Base-by-base conservation (phyloP, 2,888 invertebrate species). In the Archaeoteleia sp. region DNA sequence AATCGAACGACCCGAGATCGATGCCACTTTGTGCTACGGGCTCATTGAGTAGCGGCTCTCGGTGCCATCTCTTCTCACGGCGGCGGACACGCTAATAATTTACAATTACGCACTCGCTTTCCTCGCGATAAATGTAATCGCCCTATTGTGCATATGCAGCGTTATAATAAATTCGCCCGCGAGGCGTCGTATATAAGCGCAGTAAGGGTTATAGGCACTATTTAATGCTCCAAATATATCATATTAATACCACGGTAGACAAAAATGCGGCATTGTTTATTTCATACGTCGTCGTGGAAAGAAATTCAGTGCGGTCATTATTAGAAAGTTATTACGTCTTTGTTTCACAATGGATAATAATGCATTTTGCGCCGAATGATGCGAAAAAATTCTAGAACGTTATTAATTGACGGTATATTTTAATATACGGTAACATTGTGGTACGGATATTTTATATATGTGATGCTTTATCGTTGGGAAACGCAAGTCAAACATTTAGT, bases 201-300 rank as follows among this genome's bases (percentile, higher is more conserved):
- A 29, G 45, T 39, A 42, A 55, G 42, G 61, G 45, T 23, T 63
- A 58, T 53, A 49, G 53, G 37, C 53, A 48, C 57, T 29, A 12
- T 57, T 20, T 62, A 68, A 68, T 63, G 67, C 58, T 68, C 48
- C 49, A 54, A 62, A 62, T 68, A 68, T 61, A 62, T 68, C 67
- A 62, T 58, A 54, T 68, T 54, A 62, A 58, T 29, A 5, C 10
- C 25, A 35, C 32, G 12, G n/a, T n/a, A n/a, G n/a, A 37, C 32
- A 53, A 68, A 62, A 63, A 62, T 48, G 35, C 13, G 30, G 57
- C 62, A 62, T 68, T 68, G 67, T 68, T 62, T 57, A 57, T 58
- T 55, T 43, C 62, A 30, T 58, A 29, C 45, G 51, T 65, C 53
- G 65, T 53, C 42, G 58, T 54, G 58, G 53, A 49, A 55, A 39